A percentile compares a stretch with the other conserved stretches of the same genome.
These are phyloP conservation scores for Dendroctonus ponderosae DNA, from an alignment of 1,140 invertebrate species.

Conservation along the genomic window DNA sequence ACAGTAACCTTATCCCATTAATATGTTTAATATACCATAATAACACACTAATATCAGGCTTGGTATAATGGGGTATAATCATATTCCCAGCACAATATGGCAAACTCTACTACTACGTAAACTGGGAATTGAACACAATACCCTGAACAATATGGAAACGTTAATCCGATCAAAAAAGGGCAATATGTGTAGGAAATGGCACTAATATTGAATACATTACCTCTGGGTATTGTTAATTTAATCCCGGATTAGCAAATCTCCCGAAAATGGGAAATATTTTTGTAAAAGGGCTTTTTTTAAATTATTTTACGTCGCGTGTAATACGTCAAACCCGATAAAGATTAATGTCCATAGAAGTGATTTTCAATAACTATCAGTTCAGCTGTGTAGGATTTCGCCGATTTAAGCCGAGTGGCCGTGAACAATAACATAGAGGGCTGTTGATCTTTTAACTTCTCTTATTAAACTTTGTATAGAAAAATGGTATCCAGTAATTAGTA, in stretches of 20 bases:
- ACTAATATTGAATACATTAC: slow-evolving; percentile 36
- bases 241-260: slow-evolving; percentile 30
- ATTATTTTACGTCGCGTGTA: slow-evolving; percentile 31
- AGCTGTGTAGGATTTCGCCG: slow-evolving; percentile 2
- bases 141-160: slow-evolving; percentile 10
- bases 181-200: slow-evolving; percentile 32
- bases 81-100: slow-evolving; percentile 16
- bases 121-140: slow-evolving; percentile 8
- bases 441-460: too few relatives aligned
- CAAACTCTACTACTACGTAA: slow-evolving; percentile 3
- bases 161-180: slow-evolving; percentile 35
- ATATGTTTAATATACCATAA: slow-evolving; percentile 4
- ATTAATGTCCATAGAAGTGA: slow-evolving; percentile 23
- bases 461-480: too few relatives aligned
- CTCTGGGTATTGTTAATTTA: slow-evolving; percentile 22
- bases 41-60: slow-evolving; percentile 28
- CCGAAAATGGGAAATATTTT: slow-evolving; percentile 21
- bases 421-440: too few relatives aligned
- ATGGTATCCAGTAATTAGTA: too few relatives aligned
- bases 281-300: slow-evolving; percentile 13
- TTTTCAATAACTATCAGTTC: slow-evolving; percentile 17
- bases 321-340: slow-evolving; percentile 23
- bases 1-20: slow-evolving; percentile 10
- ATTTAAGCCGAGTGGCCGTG: neutral
- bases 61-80: slow-evolving; percentile 20